Base-by-base conservation (phyloP, 2,113 vertebrate genomes). In the Nematolebias whitei region DNA sequence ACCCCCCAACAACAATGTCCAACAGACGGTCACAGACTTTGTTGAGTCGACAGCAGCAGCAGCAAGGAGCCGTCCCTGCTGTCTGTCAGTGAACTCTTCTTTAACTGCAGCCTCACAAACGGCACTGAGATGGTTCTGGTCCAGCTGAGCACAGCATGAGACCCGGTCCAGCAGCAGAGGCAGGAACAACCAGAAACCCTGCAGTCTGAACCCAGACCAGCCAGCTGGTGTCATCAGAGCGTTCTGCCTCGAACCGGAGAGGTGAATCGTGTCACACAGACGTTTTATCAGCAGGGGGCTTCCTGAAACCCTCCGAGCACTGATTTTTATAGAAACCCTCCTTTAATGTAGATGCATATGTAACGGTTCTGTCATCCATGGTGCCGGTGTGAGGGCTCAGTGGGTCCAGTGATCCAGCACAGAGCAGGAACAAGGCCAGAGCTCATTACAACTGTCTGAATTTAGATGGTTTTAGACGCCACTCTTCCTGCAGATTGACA, bases 131-230 rank as follows among this genome's bases (percentile, higher is more conserved):
- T 68, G 81, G 63, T 82, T 87, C 75, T 76, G 84, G 78, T 66
- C 87, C 88, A 85, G 88, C 89, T 85, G 89, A 88, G 88, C 88
- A 72, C 84, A 79, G 88, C 67, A 70, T 66, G 81, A 71, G 70
- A 51, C n/a, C 3, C 1, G 50, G 60, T 68, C 73, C 81, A 82
- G 79, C 80, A 76, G 74, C 51, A 58, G 63, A 70, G 76, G 75
- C 57, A 70, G 59, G 77, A 67, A 60, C 63, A 44, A 63, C 53
- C 70, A 64, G 71, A 67, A 22, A 59, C 71, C 45, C 78, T 58
- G 63, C 14, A 29, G 70, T 68, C 67, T 58, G 45, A 68, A 24
- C 69, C 80, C 38, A 2, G 68, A 50, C 75, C 74, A 70, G 69
- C 76, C 87, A 85, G 81, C 85, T 80, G 79, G 80, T 89, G 88